A percentile compares a stretch with the other conserved stretches of the same genome.
phyloP scores from a whole-genome alignment of 2,797 vertebrate species.

The Mormyrops boulengeri region DNA sequence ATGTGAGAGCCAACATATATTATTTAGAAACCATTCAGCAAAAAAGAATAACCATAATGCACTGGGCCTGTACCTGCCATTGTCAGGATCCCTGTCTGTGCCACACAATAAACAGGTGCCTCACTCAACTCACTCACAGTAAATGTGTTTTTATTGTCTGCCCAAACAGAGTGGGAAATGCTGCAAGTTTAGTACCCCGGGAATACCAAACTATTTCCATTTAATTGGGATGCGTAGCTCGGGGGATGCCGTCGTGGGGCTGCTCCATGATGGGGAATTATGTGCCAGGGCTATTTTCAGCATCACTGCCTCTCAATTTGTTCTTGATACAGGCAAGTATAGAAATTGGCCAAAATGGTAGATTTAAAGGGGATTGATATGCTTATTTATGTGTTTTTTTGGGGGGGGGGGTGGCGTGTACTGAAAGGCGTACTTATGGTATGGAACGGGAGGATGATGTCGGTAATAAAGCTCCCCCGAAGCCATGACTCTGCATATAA shows the following conservation, averaged over 20 bases:
- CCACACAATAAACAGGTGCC: not conserved
- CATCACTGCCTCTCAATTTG: conserved; percentile 20
- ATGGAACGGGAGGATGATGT: conserved; percentile 21
- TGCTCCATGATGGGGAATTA: conserved; percentile 26
- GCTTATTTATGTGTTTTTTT: not conserved
- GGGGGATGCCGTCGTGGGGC: conserved; percentile 13
- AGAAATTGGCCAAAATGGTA: conserved; percentile 18
- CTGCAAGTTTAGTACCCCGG: not conserved
- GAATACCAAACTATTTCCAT: conserved; percentile 24
- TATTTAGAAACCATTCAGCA: not conserved
- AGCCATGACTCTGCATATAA: not conserved
- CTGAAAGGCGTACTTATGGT: not conserved
- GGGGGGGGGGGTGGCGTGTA: not conserved
- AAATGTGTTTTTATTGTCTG: conserved; percentile 7
- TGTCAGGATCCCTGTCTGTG: not conserved
- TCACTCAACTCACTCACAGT: not conserved
- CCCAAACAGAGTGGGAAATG: conserved; percentile 17
- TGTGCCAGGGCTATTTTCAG: conserved; percentile 28
- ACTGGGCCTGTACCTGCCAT: not conserved
- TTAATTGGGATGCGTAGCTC: conserved; percentile 32
- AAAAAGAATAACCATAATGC: not conserved
- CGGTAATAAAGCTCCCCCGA: not conserved
- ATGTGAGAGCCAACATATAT: not conserved
- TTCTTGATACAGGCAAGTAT: conserved; percentile 18
- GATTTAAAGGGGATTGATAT: conserved; percentile 5